Evolutionary conservation across 2,113 vertebrate species (phyloP).

Genomic region (Crotalus viridis): DNA sequence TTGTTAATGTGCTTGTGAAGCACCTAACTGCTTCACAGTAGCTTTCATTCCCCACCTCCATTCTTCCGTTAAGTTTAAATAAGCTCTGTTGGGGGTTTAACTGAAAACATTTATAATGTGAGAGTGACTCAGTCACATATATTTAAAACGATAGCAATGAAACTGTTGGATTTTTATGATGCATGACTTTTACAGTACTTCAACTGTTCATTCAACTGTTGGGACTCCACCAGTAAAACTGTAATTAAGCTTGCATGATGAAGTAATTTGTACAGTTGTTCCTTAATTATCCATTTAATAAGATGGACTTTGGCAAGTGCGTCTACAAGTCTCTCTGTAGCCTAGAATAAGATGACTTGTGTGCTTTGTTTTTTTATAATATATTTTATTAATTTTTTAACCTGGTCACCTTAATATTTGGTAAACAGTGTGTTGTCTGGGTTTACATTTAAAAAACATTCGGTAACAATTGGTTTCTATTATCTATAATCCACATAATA

Average conservation of each 20-base stretch:
- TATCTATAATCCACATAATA: too few species aligned
- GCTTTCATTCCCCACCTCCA: slow-evolving; percentile 8
- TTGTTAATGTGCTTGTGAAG: slow-evolving; percentile 35
- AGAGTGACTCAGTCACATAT: not conserved
- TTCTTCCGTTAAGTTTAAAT: not conserved
- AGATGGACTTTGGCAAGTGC: not conserved
- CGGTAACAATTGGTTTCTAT: too few species aligned
- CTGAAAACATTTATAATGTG: not conserved
- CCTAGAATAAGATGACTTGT: not conserved
- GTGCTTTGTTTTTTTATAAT: not conserved
- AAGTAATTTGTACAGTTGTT: not conserved
- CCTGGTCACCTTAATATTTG: too few species aligned
- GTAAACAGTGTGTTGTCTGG: too few species aligned
- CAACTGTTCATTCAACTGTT: not conserved
- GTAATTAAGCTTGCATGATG: not conserved
- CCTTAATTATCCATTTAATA: not conserved
- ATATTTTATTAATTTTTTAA: too few species aligned
- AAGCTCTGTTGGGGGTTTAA: not conserved
- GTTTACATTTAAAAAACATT: too few species aligned
- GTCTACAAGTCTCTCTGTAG: not conserved
- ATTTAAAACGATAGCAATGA: not conserved
- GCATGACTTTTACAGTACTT: not conserved
- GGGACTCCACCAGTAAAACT: not conserved
- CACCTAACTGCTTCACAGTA: slow-evolving; percentile 1
- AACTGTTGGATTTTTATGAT: not conserved